These are phyloP conservation scores for Elephantulus edwardii DNA, from an alignment of 2,113 vertebrate genomes.

Conservation along the genomic window DNA sequence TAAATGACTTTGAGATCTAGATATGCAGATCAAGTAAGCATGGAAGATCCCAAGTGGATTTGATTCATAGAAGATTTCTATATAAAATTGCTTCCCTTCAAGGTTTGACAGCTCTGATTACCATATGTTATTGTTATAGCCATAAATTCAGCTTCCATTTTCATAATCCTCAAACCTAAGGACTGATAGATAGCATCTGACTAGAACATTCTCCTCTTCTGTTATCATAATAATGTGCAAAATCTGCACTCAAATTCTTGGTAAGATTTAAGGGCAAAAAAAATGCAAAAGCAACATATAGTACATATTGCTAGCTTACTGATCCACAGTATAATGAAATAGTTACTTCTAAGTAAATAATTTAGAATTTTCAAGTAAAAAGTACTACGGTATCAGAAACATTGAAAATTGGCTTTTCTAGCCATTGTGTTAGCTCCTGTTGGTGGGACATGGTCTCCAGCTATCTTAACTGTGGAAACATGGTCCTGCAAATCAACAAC, in stretches of 20 bases:
- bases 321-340: neutral
- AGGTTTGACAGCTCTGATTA: neutral
- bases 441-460: too few species aligned
- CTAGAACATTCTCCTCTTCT: neutral
- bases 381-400: too few species aligned
- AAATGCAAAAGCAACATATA: neutral
- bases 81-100: neutral
- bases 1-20: neutral
- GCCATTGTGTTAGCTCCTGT: too few species aligned
- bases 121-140: fast-evolving
- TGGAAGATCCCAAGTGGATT: neutral
- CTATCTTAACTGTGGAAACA: too few species aligned
- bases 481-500: too few species aligned
- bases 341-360: neutral
- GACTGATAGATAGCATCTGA: neutral
- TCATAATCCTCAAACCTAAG: neutral
- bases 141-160: neutral
- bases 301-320: neutral
- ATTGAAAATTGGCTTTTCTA: too few species aligned
- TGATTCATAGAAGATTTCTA: neutral
- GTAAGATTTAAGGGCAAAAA: neutral
- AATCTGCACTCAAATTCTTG: neutral
- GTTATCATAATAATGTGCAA: neutral
- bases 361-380: neutral
- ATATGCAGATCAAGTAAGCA: neutral